Evolutionary conservation across 1,140 invertebrate genomes (phyloP), one percentile per base, ranked within the genome.

Genomic region (Thrips palmi): DNA sequence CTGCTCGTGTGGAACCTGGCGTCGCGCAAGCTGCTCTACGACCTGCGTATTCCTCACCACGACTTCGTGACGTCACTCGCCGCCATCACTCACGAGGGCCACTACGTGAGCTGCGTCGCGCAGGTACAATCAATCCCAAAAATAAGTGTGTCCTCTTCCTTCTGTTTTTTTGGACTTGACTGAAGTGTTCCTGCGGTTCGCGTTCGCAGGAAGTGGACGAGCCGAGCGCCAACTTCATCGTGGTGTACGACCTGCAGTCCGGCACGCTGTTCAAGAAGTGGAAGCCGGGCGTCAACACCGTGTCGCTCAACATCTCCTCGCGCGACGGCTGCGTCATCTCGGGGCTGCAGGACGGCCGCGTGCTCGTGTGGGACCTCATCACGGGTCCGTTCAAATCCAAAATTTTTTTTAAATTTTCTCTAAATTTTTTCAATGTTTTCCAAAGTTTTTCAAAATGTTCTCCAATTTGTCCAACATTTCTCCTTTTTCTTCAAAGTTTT

Each of bases 241-340:
- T 86, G 25, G 81, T 88, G 19, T 89, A 87, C 55, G 84, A 89
- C 59, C 63, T 89, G n/a, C 77, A 83, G 60, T 86, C 79, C 46
- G 84, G 84, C n/a, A 87, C 82, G 2, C 53, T 87, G 43, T 87
- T 87, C 59, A 86, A 86, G 57, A 84, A 84, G 59, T 85, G 82
- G 79, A 87, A 87, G 56, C 79, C 80, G 1, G 71, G 70, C 28
- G 72, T 72, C 40, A 77, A 79, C 54, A 82, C 77, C 4, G 77
- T 78, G 1, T 70, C 77, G 8, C 60, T 87, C 41, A 77, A 79
- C 42, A 84, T 87, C 52, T 83, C 80, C 42, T 80, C 80, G 14
- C 63, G 67, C 37, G 73, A 77, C 46, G 69, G 73, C 39, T 80
- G 78, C 53, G 81, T 87, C n/a, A 71, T 88, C 20, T 80, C 77